phyloP scores from a whole-genome alignment of 2,113 vertebrate genomes.

The Aplodontia rufa region DNA sequence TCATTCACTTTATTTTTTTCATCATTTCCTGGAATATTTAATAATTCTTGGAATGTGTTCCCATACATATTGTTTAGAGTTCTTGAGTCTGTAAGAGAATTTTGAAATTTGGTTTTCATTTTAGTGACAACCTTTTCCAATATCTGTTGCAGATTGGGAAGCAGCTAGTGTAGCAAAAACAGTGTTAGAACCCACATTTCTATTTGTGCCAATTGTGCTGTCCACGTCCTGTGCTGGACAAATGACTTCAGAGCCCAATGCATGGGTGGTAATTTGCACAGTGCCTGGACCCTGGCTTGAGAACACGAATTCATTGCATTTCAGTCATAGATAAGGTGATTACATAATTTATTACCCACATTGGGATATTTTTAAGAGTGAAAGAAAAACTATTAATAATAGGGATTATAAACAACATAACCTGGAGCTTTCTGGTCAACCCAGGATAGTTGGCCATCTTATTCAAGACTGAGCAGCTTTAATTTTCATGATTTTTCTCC shows the following conservation, averaged over 20 bases:
- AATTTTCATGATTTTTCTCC: background rate
- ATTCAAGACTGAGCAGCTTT: background rate
- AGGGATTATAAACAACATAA: background rate
- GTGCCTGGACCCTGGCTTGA: background rate
- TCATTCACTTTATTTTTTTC: background rate
- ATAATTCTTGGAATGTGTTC: slow-evolving; percentile 39
- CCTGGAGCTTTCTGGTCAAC: background rate
- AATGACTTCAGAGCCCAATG: background rate
- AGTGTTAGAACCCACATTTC: background rate
- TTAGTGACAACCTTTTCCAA: slow-evolving; percentile 55
- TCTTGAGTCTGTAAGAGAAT: slow-evolving; percentile 14
- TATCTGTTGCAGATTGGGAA: background rate
- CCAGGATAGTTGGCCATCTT: background rate
- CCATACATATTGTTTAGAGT: background rate
- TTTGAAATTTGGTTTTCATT: slow-evolving; percentile 48
- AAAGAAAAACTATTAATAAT: slow-evolving; percentile 20
- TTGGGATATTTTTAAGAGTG: background rate
- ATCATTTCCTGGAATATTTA: slow-evolving; percentile 49
- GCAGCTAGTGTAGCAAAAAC: background rate
- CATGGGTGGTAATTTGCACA: background rate
- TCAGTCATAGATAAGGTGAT: background rate
- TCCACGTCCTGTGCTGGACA: background rate
- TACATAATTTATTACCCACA: slow-evolving; percentile 1
- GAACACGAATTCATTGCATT: background rate
- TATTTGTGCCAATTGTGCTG: background rate